Conservation (phyloP, 1,140 invertebrate genomes). For the Dryas iulia region DNA sequence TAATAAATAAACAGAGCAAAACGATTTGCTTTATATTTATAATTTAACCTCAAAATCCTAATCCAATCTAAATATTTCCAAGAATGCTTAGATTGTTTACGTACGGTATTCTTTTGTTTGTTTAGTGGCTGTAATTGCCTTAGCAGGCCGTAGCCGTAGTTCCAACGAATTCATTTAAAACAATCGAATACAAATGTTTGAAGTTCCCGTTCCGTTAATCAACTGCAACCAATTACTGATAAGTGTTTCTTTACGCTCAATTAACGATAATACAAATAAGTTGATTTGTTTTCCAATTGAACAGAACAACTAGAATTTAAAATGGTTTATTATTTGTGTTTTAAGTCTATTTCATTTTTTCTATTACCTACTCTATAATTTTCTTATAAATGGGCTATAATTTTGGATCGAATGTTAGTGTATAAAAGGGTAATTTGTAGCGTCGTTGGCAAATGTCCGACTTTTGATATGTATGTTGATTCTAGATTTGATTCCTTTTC, state of each 20-base stretch:
- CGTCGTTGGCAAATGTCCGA: no score
- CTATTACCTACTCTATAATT: no score
- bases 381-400: no score
- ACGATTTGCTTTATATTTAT: no score
- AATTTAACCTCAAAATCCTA: neutral
- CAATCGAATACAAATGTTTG: conserved; percentile 31
- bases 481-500: no score
- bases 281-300: neutral
- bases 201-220: conserved; percentile 29
- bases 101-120: conserved; percentile 19
- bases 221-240: conserved; percentile 32
- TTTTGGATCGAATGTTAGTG: no score
- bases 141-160: conserved; percentile 4
- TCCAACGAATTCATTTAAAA: conserved; percentile 24
- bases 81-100: conserved; percentile 7
- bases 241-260: conserved; percentile 23
- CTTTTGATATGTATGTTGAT: no score
- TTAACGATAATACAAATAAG: conserved; percentile 7
- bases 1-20: no score
- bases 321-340: neutral
- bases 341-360: neutral
- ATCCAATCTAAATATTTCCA: neutral
- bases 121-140: conserved; percentile 21
- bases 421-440: no score
- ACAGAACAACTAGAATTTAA: neutral